Conservation (phyloP, 2,797 vertebrate species). For the Anguilla marmorata region DNA sequence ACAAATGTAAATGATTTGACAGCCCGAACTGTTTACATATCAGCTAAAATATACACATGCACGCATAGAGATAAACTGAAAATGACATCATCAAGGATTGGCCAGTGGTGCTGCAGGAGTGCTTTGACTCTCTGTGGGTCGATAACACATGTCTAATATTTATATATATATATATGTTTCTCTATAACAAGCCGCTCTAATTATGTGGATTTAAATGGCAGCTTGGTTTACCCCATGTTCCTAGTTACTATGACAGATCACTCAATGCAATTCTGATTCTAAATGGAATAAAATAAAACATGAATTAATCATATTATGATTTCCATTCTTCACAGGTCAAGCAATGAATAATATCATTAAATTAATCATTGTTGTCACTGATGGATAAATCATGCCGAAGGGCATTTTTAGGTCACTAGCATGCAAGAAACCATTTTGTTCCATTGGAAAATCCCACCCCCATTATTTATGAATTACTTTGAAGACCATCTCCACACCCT, state of each 20-base stretch:
- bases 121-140: neutral
- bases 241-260: neutral
- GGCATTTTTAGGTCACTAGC: too few relatives aligned
- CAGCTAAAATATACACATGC: constrained; percentile 29
- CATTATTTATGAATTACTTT: too few relatives aligned
- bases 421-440: too few relatives aligned
- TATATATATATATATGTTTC: neutral
- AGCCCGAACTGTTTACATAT: constrained; percentile 12
- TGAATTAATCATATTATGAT: neutral
- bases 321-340: too few relatives aligned
- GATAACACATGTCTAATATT: neutral
- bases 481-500: neutral
- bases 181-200: neutral
- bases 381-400: too few relatives aligned
- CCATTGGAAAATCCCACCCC: too few relatives aligned
- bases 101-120: neutral
- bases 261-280: neutral
- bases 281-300: neutral
- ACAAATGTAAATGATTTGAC: constrained; percentile 8
- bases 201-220: neutral
- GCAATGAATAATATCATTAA: too few relatives aligned
- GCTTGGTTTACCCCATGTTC: neutral
- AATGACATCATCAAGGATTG: neutral
- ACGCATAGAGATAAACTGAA: constrained; percentile 22
- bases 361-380: too few relatives aligned